Evolutionary conservation across 2,888 invertebrate species (phyloP).

Genomic region (Phortica okadai): DNA sequence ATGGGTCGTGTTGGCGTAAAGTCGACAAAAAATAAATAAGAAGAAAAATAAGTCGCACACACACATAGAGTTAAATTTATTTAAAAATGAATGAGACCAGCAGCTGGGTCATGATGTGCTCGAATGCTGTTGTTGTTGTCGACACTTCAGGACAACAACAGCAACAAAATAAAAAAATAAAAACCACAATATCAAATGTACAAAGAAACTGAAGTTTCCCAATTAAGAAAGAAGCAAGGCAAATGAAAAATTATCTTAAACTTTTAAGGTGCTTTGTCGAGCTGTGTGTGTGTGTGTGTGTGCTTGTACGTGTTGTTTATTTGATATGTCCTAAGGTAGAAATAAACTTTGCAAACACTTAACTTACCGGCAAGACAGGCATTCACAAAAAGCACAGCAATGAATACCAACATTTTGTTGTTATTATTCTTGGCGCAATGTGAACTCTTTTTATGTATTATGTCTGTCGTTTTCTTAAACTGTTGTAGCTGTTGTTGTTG

Average conservation of each 20-base stretch:
- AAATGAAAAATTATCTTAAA: too few relatives aligned
- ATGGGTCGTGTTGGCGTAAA: too few relatives aligned
- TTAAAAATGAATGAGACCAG: too few relatives aligned
- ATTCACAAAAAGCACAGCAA: slow-evolving; percentile 74
- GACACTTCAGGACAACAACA: too few relatives aligned
- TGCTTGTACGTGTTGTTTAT: background rate
- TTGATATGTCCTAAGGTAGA: background rate
- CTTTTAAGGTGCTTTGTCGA: background rate
- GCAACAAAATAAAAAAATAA: too few relatives aligned
- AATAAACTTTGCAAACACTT: background rate
- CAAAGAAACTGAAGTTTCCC: too few relatives aligned
- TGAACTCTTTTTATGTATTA: slow-evolving; percentile 30
- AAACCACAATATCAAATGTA: too few relatives aligned
- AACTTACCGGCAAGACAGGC: slow-evolving; percentile 77
- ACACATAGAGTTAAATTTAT: too few relatives aligned
- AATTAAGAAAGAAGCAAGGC: too few relatives aligned
- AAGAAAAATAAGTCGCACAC: background rate
- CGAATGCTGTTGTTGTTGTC: too few relatives aligned
- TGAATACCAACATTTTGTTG: slow-evolving; percentile 74
- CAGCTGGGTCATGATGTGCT: too few relatives aligned
- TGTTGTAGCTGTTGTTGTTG: slow-evolving; percentile 8
- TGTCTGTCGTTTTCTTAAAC: slow-evolving; percentile 7
- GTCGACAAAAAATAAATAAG: background rate
- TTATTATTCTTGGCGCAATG: slow-evolving; percentile 28
- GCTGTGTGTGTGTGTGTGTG: background rate